Conservation (phyloP, 2,797 vertebrate species). For the Pseudochaenichthys georgianus region DNA sequence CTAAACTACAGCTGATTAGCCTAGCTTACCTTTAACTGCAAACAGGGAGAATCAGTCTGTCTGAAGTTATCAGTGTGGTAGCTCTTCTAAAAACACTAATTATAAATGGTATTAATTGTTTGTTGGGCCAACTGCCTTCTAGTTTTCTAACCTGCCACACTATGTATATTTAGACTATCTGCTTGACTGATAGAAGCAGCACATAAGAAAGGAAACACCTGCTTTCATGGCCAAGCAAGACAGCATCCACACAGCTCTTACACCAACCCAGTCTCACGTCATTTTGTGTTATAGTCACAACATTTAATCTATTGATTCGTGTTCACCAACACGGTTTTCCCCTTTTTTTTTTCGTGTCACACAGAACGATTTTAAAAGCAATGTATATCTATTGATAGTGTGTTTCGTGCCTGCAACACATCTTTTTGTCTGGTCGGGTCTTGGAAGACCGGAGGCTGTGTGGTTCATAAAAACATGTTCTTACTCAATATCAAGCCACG, state of each 20-base stretch:
- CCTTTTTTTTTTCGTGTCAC: no score
- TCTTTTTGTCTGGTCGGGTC: no score
- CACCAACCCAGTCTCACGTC: no score
- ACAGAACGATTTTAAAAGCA: no score
- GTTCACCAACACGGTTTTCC: no score
- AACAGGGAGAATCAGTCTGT: not conserved
- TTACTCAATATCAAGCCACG: no score
- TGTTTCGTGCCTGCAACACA: no score
- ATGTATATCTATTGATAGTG: no score
- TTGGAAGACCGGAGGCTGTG: no score
- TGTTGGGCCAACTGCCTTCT: not conserved
- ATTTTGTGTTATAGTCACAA: no score
- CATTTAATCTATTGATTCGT: no score
- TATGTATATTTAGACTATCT: constrained; percentile 11
- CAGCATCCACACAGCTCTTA: constrained; percentile 11
- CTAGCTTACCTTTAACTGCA: constrained; percentile 10
- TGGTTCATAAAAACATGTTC: no score
- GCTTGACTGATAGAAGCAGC: constrained; percentile 22
- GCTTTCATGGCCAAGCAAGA: constrained; percentile 24
- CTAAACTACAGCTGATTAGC: not conserved
- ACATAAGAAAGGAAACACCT: constrained; percentile 22
- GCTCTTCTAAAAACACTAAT: not conserved
- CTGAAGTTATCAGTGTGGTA: not conserved
- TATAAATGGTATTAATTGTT: not conserved
- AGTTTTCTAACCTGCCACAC: not conserved